Conservation (phyloP, 2,888 invertebrate genomes). For the Romanomermis culicivorax region DNA sequence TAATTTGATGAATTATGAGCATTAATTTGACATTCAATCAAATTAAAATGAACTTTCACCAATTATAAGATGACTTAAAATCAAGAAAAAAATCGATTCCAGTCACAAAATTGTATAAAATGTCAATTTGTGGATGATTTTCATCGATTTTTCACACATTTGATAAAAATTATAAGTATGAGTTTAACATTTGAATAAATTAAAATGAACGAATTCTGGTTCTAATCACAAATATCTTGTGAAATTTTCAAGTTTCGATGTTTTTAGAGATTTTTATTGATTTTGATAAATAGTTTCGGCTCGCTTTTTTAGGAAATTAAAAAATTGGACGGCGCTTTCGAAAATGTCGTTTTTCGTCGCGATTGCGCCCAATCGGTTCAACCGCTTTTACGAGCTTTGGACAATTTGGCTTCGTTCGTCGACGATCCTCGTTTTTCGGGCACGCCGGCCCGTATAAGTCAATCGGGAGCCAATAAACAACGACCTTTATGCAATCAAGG, state of each 20-base stretch:
- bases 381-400: constrained; percentile 69
- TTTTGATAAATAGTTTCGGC: constrained; percentile 3
- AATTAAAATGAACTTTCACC: no score
- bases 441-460: constrained; percentile 69
- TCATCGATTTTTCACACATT: no score
- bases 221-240: no score
- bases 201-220: no score
- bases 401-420: constrained; percentile 72
- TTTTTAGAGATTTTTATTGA: background rate
- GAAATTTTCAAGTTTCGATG: background rate
- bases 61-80: no score
- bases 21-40: no score
- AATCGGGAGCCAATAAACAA: constrained; percentile 57
- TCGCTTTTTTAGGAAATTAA: constrained; percentile 15
- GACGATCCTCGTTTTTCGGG: constrained; percentile 78
- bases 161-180: no score
- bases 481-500: constrained; percentile 69
- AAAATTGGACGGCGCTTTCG: constrained; percentile 42
- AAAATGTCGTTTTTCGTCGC: constrained; percentile 22
- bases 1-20: no score
- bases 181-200: no score
- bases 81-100: no score
- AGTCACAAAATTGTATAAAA: no score
- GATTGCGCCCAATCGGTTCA: constrained; percentile 44
- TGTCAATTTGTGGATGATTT: no score